A percentile compares a stretch with the other conserved stretches of the same genome.
phyloP scores from a whole-genome alignment of 2,113 vertebrate species.

The Thalassarche chlororhynchos region DNA sequence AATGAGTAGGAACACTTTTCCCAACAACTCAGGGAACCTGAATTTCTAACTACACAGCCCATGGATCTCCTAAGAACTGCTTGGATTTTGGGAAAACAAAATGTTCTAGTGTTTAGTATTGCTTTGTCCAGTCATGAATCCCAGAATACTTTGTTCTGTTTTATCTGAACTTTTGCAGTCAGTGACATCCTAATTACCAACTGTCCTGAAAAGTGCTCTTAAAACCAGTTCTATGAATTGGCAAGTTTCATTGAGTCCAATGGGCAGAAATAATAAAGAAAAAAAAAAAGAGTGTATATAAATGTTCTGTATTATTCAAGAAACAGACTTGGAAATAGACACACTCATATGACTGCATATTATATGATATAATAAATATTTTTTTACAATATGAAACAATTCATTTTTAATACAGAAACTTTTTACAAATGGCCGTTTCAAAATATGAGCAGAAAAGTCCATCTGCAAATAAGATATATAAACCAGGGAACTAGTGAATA shows the following conservation, averaged over 20 bases:
- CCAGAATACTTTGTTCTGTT: background rate
- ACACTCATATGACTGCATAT: background rate
- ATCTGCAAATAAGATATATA: background rate
- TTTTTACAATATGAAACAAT: background rate
- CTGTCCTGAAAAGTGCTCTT: background rate
- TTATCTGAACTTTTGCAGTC: background rate
- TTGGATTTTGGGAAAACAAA: background rate
- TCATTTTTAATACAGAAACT: background rate
- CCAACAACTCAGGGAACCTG: background rate
- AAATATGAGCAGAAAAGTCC: background rate
- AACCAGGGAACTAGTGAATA: background rate
- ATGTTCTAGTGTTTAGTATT: background rate
- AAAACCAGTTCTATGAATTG: background rate
- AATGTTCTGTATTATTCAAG: background rate
- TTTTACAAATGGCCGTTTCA: background rate
- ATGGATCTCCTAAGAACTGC: background rate
- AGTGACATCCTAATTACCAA: background rate
- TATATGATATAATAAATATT: background rate
- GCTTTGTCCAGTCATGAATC: background rate
- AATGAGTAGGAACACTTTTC: background rate
- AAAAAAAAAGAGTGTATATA: background rate
- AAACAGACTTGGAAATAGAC: background rate
- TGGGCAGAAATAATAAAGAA: background rate
- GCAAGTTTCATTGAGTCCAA: background rate
- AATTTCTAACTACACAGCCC: background rate